Evolutionary conservation across 2,113 vertebrate genomes (phyloP).

Genomic region (zebrafish (Danio rerio)): DNA sequence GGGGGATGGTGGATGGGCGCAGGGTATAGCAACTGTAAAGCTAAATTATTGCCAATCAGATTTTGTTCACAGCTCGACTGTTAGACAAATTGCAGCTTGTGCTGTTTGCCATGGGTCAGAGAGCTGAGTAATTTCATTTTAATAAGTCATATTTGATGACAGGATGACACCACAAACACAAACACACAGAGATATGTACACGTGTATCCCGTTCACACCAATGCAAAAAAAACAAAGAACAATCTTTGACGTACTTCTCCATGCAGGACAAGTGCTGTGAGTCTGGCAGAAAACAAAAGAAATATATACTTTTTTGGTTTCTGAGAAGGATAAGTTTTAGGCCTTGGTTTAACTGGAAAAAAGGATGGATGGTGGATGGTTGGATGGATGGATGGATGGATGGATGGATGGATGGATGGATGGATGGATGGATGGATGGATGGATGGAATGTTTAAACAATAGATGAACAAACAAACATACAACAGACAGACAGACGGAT

Average conservation of each 20-base stretch:
- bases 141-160: conserved; percentile 80
- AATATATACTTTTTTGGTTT: too few relatives aligned
- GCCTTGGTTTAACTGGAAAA: background rate
- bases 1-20: conserved; percentile 27
- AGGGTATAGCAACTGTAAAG: conserved; percentile 75
- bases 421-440: background rate
- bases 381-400: background rate
- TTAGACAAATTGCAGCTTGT: conserved; percentile 80
- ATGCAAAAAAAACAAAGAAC: background rate
- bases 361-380: background rate
- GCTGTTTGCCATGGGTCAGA: conserved; percentile 80
- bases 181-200: conserved; percentile 57
- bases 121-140: conserved; percentile 78
- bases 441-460: too few relatives aligned
- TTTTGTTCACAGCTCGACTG: conserved; percentile 84
- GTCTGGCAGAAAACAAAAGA: conserved; percentile 48
- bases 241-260: conserved; percentile 29
- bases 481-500: too few relatives aligned
- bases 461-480: too few relatives aligned
- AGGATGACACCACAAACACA: conserved; percentile 71
- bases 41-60: conserved; percentile 83
- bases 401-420: background rate
- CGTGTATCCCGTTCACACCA: conserved; percentile 13
- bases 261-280: conserved; percentile 53
- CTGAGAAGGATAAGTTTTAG: background rate